Evolutionary conservation across 2,888 invertebrate genomes (phyloP).

Genomic region (Lordiphosa andalusiaca): DNA sequence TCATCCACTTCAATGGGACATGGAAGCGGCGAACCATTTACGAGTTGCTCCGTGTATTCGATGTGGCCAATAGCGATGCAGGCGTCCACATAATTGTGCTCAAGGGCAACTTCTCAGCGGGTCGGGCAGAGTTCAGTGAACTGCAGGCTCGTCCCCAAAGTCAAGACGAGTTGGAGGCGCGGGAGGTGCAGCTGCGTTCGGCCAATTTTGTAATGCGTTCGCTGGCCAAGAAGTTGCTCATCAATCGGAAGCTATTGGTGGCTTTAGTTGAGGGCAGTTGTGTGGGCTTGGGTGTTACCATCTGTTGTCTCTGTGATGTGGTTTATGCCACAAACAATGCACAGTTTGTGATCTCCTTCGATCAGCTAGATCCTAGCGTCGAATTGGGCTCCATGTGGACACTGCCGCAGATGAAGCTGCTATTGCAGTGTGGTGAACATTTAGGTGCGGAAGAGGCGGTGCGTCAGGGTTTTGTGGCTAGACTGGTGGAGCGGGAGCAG

Average conservation of each 20-base stretch:
- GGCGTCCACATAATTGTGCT: constrained; percentile 86
- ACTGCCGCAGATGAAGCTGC: constrained; percentile 88
- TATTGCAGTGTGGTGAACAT: constrained; percentile 86
- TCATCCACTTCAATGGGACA: constrained; percentile 88
- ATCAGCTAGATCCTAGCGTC: constrained; percentile 89
- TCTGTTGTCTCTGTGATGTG: constrained; percentile 91
- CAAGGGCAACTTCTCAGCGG: constrained; percentile 81
- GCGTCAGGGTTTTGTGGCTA: constrained; percentile 87
- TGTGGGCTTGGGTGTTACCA: constrained; percentile 89
- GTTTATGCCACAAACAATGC: constrained; percentile 92
- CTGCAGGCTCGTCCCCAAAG: constrained; percentile 28
- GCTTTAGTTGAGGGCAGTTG: constrained; percentile 96
- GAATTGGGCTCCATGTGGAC: constrained; percentile 93
- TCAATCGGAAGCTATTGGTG: constrained; percentile 92
- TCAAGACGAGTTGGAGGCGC: constrained; percentile 34
- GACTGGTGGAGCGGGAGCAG: constrained; percentile 85
- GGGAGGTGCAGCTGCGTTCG: constrained; percentile 69
- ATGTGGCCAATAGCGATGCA: constrained; percentile 85
- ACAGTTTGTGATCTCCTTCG: constrained; percentile 94
- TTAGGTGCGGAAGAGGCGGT: constrained; percentile 89
- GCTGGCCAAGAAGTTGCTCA: constrained; percentile 88
- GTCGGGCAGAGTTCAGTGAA: constrained; percentile 53
- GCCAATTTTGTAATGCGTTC: constrained; percentile 80
- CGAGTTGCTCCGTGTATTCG: constrained; percentile 84
- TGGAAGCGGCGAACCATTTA: constrained; percentile 86